Evolutionary conservation across 2,797 vertebrate species (phyloP), one percentile per base, ranked within the genome.

Genomic region (Mormyrus proboscirostris): DNA sequence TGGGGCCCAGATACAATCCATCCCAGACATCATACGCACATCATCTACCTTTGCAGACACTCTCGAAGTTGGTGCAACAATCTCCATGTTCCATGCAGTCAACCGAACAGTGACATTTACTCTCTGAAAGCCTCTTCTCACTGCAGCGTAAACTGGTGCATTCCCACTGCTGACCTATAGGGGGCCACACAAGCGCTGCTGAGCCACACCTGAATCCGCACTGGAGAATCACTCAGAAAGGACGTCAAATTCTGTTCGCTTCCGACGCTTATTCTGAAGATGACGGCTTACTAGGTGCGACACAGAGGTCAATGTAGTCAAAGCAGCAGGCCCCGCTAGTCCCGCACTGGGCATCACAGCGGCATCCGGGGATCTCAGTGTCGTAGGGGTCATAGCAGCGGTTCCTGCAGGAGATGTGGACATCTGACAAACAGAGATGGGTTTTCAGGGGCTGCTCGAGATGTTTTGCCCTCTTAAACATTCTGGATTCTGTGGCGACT

Each of bases 51-150:
- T 92, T 92, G 90, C 96, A 96, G 89, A 95, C 88, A 1, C 93
- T 90, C 53, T 92, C 92, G 91, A 95, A 96, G 94, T 96, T 95
- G 0, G 94, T 93, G 93, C 96, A 96, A 91, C 96, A 96, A 93
- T 96, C 95, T 2, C 92, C 93, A 1, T 91, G 79, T 0, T 55
- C 82, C 44, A 93, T 12, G 19, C 96, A 96, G 93, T 96, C 95
- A 0, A 94, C 91, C 0, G 95, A 95, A 59, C 96, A 96, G 89
- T 96, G 95, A 4, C 96, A 96, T 4, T 22, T 92, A 90, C 95
- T 96, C 69, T 90, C 76, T 0, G 8, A 4, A 2, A 95, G 86
- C 65, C 95, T 91, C 4, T 73, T 93, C 90, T 96, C 96, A 2
- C 96, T 95, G 62, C 96, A 96, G 1, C 96, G 95, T 2, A 93